Evolutionary conservation across 1,140 invertebrate genomes (phyloP), one percentile per base, ranked within the genome.

Genomic region (Branchinecta lynchi): DNA sequence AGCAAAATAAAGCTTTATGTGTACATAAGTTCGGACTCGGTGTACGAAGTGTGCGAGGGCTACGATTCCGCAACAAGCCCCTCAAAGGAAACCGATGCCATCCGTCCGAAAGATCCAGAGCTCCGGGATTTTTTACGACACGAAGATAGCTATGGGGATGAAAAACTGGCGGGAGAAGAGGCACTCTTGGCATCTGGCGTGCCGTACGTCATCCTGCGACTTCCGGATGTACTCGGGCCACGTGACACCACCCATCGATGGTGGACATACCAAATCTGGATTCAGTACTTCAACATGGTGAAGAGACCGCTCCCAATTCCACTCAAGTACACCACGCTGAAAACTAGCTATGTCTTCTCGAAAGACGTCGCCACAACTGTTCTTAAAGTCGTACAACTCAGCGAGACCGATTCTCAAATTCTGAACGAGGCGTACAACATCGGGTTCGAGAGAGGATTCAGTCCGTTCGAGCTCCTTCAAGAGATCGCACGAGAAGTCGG

Each of bases 261-360:
- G 75, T 82, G 81, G 81, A 76, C 79, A 3, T 82, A 82, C 74
- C 80, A 81, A 70, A 65, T 81, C 46, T 82, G 80, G 81, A 74
- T 82, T 32, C 73, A 77, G 72, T 76, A 80, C 67, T 74, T 72
- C 68, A 67, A 73, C 32, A 68, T 70, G 10, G 74, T 76, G 15
- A 72, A 76, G 17, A 73, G 74, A 68, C 76, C 77, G 3, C 67
- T 81, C 6, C 71, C 73, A 9, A 74, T 81, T 46, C 79, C 81
- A 3, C 66, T 70, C 68, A 72, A 74, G 60, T 71, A 78, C 8
- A 68, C 70, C 17, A 71, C 74, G 44, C 73, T 78, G 12, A 75
- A 74, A 32, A 76, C 81, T 43, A 81, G 80, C 71, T 78, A 80
- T 67, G 80, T 81, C 5, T 81, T 79, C 72, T 78, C 79, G 0